Evolutionary conservation across 2,113 vertebrate species (phyloP), one percentile per base, ranked within the genome.

Genomic region (Meleagris gallopavo): DNA sequence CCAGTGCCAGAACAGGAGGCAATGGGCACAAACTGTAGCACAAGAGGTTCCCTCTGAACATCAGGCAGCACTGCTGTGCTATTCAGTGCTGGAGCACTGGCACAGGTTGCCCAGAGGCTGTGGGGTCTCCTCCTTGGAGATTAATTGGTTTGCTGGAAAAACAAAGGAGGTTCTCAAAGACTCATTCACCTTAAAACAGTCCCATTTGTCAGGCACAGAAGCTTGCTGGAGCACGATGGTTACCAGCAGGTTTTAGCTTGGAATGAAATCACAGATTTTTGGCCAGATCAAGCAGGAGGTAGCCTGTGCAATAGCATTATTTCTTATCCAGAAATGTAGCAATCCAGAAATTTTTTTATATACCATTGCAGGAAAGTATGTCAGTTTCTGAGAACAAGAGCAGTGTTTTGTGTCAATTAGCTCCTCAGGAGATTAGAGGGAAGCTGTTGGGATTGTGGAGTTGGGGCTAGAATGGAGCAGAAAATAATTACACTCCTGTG

Each of bases 321-420:
- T 36, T 46, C 18, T 55, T 5, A 73, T 62, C 9, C 45, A 88
- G 55, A 73, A 69, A 48, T 21, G 61, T 19, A 58, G 22, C 1
- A 3, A 19, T 0, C 0, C 55, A 61, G 50, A 20, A 17, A 19
- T 62, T 38, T 72, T 34, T 72, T 34, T 7, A 54, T 17, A 19
- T 14, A 58, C 14, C 7, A 38, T 8, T 3, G 3, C 4, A 40
- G 17, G 24, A 89, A 55, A 67, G 4, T 62, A 48, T 1, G 8
- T 14, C n/a, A 72, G 27, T 27, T 72, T 75, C 36, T 48, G 13
- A 13, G 36, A 65, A 58, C 25, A 76, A 55, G 19, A 58, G 25
- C 46, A 60, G 20, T 62, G 48, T 48, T 36, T 48, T 81, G 20
- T 40, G 27, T 34, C 20, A 86, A 50, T 8, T 12, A 83, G 9